Base-by-base conservation (phyloP, 2,888 invertebrate genomes). In the Ormia ochracea region DNA sequence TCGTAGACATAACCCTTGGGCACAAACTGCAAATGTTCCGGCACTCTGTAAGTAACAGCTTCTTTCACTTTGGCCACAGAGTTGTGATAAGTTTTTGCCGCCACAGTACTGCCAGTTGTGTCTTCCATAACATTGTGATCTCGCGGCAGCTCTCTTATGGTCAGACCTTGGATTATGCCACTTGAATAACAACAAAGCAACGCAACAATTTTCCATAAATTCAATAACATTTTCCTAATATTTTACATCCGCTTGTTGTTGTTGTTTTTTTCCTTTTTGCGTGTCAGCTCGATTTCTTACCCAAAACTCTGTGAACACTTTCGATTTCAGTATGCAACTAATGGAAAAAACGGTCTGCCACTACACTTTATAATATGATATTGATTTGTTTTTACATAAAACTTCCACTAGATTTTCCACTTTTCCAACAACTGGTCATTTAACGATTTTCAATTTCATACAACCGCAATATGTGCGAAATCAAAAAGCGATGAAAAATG, bases 21-120 rank as follows among this genome's bases (percentile, higher is more conserved):
- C n/a, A 87, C 75, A 48, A 84, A 84, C 82, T 88, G 88, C 61
- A 86, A 73, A 65, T 87, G 83, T 0, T 82, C 43, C 0, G 88
- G 86, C 1, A 86, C 86, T 3, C 86, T 80, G 21, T 84, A 83
- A 0, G 61, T 61, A n/a, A n/a, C n/a, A 1, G 86, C 78, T 12
- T 83, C 79, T 61, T 84, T 84, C 1, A 74, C 36, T 26, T 84
- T 84, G 0, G 86, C 85, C 31, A 78, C 66, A 0, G 87, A 85
- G 1, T 86, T 68, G 1, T 85, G 85, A 82, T 87, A 87, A 9
- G 12, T 52, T n/a, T 2, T 41, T 0, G 21, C 59, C 1, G 31
- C 41, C 4, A 3, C 41, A 5, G 50, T 2, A 1, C 3, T 41
- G 3, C 45, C 4, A 0, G 59, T 45, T 1, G 52, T 31, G 6